Base-by-base conservation (phyloP, 2,113 vertebrate species). In the Pagrus major region DNA sequence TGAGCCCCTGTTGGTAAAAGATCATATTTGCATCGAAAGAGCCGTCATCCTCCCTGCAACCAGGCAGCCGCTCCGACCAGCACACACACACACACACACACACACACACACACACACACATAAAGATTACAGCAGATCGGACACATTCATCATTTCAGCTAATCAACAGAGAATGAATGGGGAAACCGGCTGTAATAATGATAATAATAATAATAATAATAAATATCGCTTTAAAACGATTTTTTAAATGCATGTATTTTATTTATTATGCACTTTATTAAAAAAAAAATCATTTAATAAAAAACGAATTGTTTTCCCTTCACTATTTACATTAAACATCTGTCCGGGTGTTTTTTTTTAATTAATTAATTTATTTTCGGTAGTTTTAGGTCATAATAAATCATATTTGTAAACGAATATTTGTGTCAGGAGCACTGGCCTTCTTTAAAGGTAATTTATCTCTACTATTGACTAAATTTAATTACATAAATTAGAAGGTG, bases 21-120 rank as follows among this genome's bases (percentile, higher is more conserved):
- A 41, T 29, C 42, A 59, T 10, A 10, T 80, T 71, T 76, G 54
- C 66, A 68, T 79, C 49, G 63, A 68, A 76, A 16, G 11, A 51
- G 44, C 29, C 51, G 37, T 66, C 56, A 23, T 83, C 63, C 41
- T 68, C 47, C 41, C 52, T 67, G 21, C 16, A 15, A 14, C 20
- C 18, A 4, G 21, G 10, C 39, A 7, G 4, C 29, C 4, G 12
- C 46, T 12, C 29, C 18, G 55, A 33, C 23, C n/a, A n/a, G n/a
- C 49, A n/a, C 23, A 35, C 29, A 46, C 5, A 54, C 52, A 16
- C 39, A 10, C 52, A n/a, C 52, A 6, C 25, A n/a, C 68, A n/a
- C 51, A 69, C 49, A 14, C 66, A 25, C 31, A n/a, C 52, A 23
- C 37, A 44, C 55, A 1, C 39, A 35, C 29, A 46, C 5, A 54